A percentile compares a stretch with the other conserved stretches of the same genome.
Conservation (phyloP, 2,888 invertebrate species). For the Acleris literana region DNA sequence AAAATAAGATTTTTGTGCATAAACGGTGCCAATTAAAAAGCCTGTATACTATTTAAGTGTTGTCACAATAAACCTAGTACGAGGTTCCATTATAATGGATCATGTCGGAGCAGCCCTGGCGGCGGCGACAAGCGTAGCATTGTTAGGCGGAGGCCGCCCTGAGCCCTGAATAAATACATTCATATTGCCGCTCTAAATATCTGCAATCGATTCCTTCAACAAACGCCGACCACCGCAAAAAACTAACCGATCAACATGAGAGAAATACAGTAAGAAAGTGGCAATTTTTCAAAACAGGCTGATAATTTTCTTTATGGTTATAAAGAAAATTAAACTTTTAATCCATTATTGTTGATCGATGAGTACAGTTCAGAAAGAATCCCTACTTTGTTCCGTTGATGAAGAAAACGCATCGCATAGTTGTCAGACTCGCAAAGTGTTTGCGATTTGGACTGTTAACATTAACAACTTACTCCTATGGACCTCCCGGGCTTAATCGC, state of each 20-base stretch:
- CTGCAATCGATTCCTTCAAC: constrained; percentile 63
- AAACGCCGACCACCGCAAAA: constrained; percentile 56
- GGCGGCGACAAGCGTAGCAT: constrained; percentile 81
- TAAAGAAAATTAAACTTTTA: too few relatives aligned
- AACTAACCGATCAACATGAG: constrained; percentile 31
- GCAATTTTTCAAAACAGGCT: too few relatives aligned
- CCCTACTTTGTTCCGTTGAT: not conserved
- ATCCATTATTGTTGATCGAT: too few relatives aligned
- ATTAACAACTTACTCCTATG: constrained; percentile 78
- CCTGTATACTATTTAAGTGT: not conserved
- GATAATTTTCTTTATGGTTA: too few relatives aligned
- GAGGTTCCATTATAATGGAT: not conserved
- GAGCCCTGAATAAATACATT: constrained; percentile 82
- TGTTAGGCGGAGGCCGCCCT: constrained; percentile 79
- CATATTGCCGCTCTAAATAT: constrained; percentile 83
- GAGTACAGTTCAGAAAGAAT: constrained; percentile 19
- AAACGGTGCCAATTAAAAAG: too few relatives aligned
- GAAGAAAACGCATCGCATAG: constrained; percentile 7
- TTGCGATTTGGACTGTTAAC: constrained; percentile 70
- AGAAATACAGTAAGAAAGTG: constrained; percentile 16
- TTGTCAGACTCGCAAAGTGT: constrained; percentile 45
- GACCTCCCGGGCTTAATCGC: constrained; percentile 76
- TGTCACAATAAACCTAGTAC: not conserved
- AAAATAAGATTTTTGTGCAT: too few relatives aligned
- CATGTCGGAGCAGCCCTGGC: constrained; percentile 65